Evolutionary conservation across 2,888 invertebrate genomes (phyloP).

Genomic region (Drosophila robusta): DNA sequence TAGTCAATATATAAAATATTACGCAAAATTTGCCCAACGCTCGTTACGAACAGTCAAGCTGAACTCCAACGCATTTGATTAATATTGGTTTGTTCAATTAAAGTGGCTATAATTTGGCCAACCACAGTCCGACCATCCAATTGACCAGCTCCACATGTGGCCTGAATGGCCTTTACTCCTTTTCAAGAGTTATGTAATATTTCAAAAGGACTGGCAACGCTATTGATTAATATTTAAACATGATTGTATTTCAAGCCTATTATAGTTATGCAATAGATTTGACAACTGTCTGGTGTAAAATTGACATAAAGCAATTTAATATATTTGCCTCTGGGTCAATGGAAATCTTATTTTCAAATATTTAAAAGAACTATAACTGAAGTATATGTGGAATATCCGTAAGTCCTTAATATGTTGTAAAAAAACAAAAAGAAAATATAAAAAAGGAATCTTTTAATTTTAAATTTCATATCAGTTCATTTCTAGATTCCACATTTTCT

Average conservation of each 20-base stretch:
- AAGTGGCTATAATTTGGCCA: conserved; percentile 62
- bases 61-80: conserved; percentile 56
- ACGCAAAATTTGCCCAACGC: conserved; percentile 17
- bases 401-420: not conserved
- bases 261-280: not conserved
- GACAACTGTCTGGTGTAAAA: not conserved
- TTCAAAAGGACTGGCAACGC: not conserved
- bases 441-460: too few species aligned
- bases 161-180: not conserved
- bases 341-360: too few species aligned
- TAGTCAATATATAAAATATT: conserved; percentile 64
- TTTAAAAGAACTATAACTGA: too few species aligned
- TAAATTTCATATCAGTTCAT: too few species aligned
- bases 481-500: too few species aligned
- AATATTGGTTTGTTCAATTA: conserved; percentile 70
- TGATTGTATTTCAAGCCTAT: not conserved
- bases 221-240: not conserved
- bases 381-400: too few species aligned
- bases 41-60: conserved; percentile 8
- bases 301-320: not conserved
- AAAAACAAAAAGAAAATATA: too few species aligned
- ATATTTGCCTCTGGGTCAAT: too few species aligned
- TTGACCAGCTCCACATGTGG: conserved; percentile 8
- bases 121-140: conserved; percentile 45
- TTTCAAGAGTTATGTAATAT: conserved; percentile 1